Evolutionary conservation across 2,888 invertebrate genomes (phyloP).

Genomic region (Rotaria sp.): DNA sequence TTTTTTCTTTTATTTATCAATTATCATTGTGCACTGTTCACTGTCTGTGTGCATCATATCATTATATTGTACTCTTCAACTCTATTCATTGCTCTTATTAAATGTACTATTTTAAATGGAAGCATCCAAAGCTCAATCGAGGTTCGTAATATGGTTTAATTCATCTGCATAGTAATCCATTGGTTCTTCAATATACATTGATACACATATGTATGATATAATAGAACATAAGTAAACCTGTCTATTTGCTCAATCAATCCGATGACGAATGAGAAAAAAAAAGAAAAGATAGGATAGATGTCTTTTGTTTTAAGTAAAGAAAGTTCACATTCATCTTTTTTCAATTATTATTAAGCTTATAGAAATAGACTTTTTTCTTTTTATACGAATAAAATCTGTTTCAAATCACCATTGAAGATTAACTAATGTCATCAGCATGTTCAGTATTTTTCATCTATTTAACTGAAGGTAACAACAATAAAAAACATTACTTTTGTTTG

Average conservation of each 20-base stretch:
- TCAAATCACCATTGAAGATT: too few species aligned
- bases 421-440: background rate
- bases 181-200: too few species aligned
- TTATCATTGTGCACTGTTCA: too few species aligned
- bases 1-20: background rate
- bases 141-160: background rate
- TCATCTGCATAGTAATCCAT: too few species aligned
- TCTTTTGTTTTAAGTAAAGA: background rate
- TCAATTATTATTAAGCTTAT: too few species aligned
- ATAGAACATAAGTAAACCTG: background rate
- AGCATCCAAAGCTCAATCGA: background rate
- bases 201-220: background rate
- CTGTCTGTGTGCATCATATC: too few species aligned
- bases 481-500: too few species aligned
- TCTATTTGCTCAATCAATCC: conserved; percentile 17
- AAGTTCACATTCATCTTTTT: background rate
- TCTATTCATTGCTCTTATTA: too few species aligned
- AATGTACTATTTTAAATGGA: background rate
- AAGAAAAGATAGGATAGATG: background rate
- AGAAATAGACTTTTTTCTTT: too few species aligned
- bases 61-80: too few species aligned
- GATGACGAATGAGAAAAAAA: background rate
- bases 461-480: background rate
- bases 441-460: background rate
- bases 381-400: too few species aligned